Conservation (phyloP, 2,113 vertebrate species). For the Baryphthengus martii region DNA sequence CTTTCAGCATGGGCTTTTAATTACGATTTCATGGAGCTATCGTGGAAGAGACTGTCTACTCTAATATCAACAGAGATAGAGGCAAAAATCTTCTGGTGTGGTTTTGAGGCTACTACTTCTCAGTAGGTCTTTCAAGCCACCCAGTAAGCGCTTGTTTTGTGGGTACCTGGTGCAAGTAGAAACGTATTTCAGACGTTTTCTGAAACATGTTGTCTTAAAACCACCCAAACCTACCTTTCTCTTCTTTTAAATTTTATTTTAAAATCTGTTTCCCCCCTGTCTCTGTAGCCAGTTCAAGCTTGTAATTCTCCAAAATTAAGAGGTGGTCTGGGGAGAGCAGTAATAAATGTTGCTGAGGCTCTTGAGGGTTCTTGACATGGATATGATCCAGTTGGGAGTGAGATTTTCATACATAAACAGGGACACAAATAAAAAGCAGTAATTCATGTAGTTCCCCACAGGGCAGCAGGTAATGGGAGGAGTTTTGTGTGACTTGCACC, state of each 20-base stretch:
- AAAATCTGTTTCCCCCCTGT: no score
- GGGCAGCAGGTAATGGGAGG: not conserved
- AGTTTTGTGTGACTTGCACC: no score
- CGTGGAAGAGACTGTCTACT: not conserved
- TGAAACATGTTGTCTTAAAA: not conserved
- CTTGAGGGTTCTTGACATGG: rapidly evolving
- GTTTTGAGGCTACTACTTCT: not conserved
- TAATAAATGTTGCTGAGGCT: not conserved
- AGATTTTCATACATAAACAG: not conserved
- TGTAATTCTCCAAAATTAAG: not conserved
- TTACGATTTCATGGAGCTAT: not conserved
- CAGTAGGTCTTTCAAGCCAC: not conserved
- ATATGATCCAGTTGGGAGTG: rapidly evolving
- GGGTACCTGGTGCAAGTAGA: not conserved
- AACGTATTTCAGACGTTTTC: not conserved
- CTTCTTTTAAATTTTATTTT: not conserved
- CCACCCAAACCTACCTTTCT: no score
- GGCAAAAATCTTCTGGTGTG: not conserved
- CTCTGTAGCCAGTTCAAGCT: not conserved
- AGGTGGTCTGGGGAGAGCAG: not conserved
- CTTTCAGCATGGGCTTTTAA: not conserved
- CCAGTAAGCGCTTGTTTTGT: not conserved
- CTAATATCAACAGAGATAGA: not conserved
- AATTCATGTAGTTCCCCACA: rapidly evolving
- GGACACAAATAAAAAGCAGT: not conserved